These are phyloP conservation scores for Sus cebifrons DNA, from an alignment of 2,797 vertebrate genomes.

Conservation along the genomic window DNA sequence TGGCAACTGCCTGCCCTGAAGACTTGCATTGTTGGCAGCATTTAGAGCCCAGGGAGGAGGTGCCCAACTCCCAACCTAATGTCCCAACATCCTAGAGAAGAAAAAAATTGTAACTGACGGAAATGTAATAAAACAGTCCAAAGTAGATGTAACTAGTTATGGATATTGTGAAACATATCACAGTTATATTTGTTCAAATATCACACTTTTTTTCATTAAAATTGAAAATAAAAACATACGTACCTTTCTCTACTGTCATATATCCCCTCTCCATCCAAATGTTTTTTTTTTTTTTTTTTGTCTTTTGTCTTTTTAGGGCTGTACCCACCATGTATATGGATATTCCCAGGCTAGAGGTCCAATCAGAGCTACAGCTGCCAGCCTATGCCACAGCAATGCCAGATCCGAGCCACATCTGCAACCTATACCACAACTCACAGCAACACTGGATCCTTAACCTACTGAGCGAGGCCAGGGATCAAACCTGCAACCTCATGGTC, in stretches of 20 bases:
- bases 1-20: background rate
- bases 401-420: too few species aligned
- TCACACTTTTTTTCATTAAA: background rate
- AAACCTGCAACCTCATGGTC: too few species aligned
- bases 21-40: background rate
- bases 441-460: too few species aligned
- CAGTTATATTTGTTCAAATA: background rate
- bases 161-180: background rate
- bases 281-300: too few species aligned
- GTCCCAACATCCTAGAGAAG: constrained; percentile 53
- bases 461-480: too few species aligned
- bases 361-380: too few species aligned
- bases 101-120: background rate
- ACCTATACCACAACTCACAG: too few species aligned
- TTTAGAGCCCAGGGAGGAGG: background rate
- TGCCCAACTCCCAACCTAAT: background rate
- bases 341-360: too few species aligned
- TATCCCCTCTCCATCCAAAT: background rate
- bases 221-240: background rate
- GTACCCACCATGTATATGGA: too few species aligned
- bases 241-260: background rate
- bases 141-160: background rate
- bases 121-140: background rate
- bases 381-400: too few species aligned
- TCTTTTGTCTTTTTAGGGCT: too few species aligned